phyloP scores from a whole-genome alignment of 2,113 vertebrate species.

The Chaetura pelagica region DNA sequence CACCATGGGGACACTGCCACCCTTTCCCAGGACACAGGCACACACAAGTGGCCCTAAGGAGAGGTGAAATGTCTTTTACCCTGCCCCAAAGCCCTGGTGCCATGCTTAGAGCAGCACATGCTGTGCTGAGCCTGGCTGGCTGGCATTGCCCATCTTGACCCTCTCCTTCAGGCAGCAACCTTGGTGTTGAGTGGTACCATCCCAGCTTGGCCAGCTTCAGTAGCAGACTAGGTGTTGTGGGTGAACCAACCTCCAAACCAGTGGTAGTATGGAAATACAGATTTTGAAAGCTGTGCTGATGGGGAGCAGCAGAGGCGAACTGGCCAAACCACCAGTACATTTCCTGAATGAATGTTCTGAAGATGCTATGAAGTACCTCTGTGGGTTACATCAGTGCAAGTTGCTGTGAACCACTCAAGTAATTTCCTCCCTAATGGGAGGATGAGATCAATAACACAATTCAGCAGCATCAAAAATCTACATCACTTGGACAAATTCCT shows the following conservation, averaged over 20 bases:
- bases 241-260: background rate
- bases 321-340: background rate
- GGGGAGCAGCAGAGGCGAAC: background rate
- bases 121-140: rapidly evolving
- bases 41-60: too few species aligned
- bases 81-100: background rate
- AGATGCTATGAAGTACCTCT: background rate
- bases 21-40: rapidly evolving
- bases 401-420: background rate
- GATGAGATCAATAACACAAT: background rate
- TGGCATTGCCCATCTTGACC: rapidly evolving
- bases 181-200: rapidly evolving
- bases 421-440: background rate
- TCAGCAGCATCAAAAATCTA: background rate
- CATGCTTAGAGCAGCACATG: rapidly evolving
- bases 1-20: background rate
- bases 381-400: background rate
- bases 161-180: background rate
- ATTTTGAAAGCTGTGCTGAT: background rate
- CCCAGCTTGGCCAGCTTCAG: background rate
- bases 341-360: background rate
- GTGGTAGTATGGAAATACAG: rapidly evolving
- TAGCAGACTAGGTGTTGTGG: background rate
- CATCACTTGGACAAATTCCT: background rate
- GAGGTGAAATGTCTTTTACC: background rate